Percentiles rank a stretch among this genome's conserved stretches.
Conservation (phyloP, 2,888 invertebrate genomes). For the Diarsia rubi region DNA sequence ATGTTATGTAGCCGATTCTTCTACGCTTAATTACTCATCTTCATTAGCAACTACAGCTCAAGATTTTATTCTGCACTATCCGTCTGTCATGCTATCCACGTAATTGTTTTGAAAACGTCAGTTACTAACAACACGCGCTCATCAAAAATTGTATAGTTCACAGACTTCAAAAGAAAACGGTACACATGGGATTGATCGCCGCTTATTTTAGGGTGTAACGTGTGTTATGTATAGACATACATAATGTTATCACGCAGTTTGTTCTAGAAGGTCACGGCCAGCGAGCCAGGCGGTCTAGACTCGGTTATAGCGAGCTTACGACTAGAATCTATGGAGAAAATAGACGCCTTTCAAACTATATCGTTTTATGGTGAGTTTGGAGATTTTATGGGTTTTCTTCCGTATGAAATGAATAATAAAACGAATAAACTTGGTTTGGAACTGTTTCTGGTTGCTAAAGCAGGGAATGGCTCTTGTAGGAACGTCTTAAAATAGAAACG, state of each 20-base stretch:
- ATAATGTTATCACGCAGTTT: conserved; percentile 26
- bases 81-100: background rate
- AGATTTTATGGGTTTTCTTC: conserved; percentile 16
- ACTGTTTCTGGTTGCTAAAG: background rate
- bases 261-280: conserved; percentile 54
- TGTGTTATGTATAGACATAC: background rate
- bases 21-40: background rate
- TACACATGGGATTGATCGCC: background rate
- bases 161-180: conserved; percentile 18
- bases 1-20: too few species aligned
- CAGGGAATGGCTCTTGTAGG: background rate
- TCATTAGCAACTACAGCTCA: background rate
- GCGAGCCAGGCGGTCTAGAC: conserved; percentile 36
- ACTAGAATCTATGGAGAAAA: conserved; percentile 27
- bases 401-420: background rate
- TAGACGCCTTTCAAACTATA: conserved; percentile 26
- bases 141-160: conserved; percentile 10
- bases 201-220: conserved; percentile 30
- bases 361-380: conserved; percentile 32
- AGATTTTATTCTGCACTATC: background rate
- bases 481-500: background rate
- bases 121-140: background rate
- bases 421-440: background rate
- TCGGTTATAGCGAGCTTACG: conserved; percentile 44
- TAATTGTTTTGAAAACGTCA: conserved; percentile 16